These are phyloP conservation scores for Spea bombifrons DNA, from an alignment of 2,113 vertebrate species.

Conservation along the genomic window DNA sequence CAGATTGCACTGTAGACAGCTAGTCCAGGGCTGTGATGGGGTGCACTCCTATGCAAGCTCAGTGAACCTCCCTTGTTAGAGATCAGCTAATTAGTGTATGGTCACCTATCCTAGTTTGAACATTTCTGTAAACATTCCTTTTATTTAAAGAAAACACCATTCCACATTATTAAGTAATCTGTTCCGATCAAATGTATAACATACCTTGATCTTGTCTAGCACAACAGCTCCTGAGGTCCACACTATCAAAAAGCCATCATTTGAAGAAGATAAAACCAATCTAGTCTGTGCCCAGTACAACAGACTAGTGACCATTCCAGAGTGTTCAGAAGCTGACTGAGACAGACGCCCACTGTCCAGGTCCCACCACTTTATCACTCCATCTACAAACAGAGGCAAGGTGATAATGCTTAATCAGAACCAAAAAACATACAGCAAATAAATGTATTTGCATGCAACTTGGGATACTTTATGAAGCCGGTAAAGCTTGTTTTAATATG, in stretches of 20 bases:
- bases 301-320: slow-evolving; percentile 52
- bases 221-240: slow-evolving; percentile 53
- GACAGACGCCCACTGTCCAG: slow-evolving; percentile 49
- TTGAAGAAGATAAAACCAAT: slow-evolving; percentile 54
- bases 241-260: slow-evolving; percentile 51
- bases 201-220: slow-evolving; percentile 52
- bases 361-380: slow-evolving; percentile 57
- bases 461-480: too few relatives aligned
- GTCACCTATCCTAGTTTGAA: too few relatives aligned
- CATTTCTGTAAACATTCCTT: too few relatives aligned
- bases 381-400: slow-evolving; percentile 44
- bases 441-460: too few relatives aligned
- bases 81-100: too few relatives aligned
- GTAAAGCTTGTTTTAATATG: too few relatives aligned
- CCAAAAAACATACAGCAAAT: neutral
- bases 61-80: too few relatives aligned
- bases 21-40: too few relatives aligned
- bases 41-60: too few relatives aligned
- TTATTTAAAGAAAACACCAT: too few relatives aligned
- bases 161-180: too few relatives aligned
- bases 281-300: slow-evolving; percentile 52
- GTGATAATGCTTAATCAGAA: neutral
- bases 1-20: too few relatives aligned
- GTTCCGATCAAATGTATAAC: neutral
- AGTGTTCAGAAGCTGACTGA: slow-evolving; percentile 43